Evolutionary conservation across 2,113 vertebrate species (phyloP), one percentile per base, ranked within the genome.

Genomic region (Meleagris gallopavo): DNA sequence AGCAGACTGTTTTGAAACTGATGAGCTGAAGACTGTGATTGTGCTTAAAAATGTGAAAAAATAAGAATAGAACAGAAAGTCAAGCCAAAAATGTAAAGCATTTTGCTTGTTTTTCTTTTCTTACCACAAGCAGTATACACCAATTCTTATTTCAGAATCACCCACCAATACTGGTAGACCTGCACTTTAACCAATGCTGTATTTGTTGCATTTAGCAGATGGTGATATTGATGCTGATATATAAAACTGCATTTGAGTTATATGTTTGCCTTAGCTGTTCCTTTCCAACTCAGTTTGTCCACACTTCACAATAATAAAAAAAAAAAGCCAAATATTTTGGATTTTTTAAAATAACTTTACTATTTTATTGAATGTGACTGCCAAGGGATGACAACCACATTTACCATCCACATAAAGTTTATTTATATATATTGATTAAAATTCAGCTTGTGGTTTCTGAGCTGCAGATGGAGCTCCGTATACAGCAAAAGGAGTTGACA

Each of bases 401-500:
- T 86, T 69, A 75, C 60, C 40, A 25, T 67, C 65, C 55, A 57
- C 38, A 91, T 80, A 60, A 70, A 74, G 66, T 64, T 87, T 94
- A 92, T 94, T 94, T 91, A 67, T 89, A 77, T 55, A 48, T 89
- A 19, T 83, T 18, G 46, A 60, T 88, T 91, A 83, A 94, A 91
- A 95, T 93, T 78, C 87, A 88, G 65, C 64, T 70, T 83, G 82
- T 73, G 88, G 87, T 88, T 74, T 62, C 22, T 60, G 82, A 94
- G 89, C 91, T 96, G 96, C 91, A 94, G 89, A 88, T 94, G 87
- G 78, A 94, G 75, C 85, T 89, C 22, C 78, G 67, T 1, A 1
- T 89, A 73, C 67, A 95, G 82, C 43, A 57, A 79, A 83, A 85
- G 64, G 58, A 91, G 75, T 64, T 64, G 72, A 17, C 1, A 4